Evolutionary conservation across 2,888 invertebrate genomes (phyloP), one percentile per base, ranked within the genome.

Genomic region (Didymodactylos carnosus): DNA sequence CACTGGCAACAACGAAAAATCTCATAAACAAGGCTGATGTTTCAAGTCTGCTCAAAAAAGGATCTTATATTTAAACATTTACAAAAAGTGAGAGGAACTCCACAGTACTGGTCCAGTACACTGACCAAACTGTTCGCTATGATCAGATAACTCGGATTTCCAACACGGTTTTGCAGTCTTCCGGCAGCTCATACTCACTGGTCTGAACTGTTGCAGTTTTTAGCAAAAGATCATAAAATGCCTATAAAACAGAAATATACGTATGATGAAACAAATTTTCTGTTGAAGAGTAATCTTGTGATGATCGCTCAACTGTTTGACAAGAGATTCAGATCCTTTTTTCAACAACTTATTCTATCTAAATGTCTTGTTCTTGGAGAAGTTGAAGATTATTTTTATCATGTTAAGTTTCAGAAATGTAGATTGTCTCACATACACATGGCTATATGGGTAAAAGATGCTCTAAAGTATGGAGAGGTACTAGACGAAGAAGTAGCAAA

Each of bases 281-380:
- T 19, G 39, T 39, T 79, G 6, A 75, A 75, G 14, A 69, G 76
- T 14, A 76, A 79, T 71, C 79, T 78, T 19, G 77, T 78, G 3
- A 79, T 77, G 13, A 77, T 77, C 53, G 76, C 78, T 11, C 39
- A 76, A n/a, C 78, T 78, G 76, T 78, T 78, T 75, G 77, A 79
- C 51, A 70, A 77, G 41, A 71, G 77, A 69, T 72, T 77, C 27
- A 53, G 77, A 70, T 41, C 39, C 40, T 76, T 78, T 43, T 69
- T 78, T 69, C 76, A 75, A 16, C 74, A 46, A 5, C 7, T 69
- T 39, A 25, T 78, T 13, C 53, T 76, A 43, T 16, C 0, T 19
- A 41, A 40, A 39, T 25, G 40, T 40, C 10, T 13, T 40, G 77
- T 77, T 35, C 69, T 78, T 35, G 77, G 78, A 29, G 62, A 76